Percentiles rank a stretch among this genome's conserved stretches.
These are phyloP conservation scores for Tauraco hartlaubi DNA, from an alignment of 2,797 vertebrate genomes.

Conservation along the genomic window DNA sequence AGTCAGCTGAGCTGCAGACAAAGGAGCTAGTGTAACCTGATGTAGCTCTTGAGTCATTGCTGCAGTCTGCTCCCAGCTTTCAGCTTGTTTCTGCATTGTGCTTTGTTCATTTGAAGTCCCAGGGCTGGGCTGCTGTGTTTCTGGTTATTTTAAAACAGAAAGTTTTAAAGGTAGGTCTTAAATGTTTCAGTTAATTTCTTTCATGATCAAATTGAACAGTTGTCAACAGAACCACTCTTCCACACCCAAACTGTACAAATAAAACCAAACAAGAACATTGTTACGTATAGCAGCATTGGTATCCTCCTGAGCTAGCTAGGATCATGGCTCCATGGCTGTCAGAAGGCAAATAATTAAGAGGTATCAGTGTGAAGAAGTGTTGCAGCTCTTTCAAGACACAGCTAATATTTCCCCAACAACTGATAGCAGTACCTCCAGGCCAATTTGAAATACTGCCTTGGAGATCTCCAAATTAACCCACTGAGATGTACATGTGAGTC, in stretches of 20 bases:
- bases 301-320: background rate
- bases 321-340: background rate
- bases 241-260: background rate
- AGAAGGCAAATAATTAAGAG: background rate
- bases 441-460: background rate
- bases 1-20: constrained; percentile 12
- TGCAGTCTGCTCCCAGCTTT: constrained; percentile 43
- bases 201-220: background rate
- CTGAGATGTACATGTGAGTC: background rate
- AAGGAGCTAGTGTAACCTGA: constrained; percentile 11
- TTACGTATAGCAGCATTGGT: background rate
- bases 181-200: background rate
- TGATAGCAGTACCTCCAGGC: background rate
- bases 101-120: constrained; percentile 43
- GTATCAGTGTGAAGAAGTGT: background rate
- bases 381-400: background rate
- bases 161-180: background rate
- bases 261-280: background rate
- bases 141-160: constrained; percentile 42
- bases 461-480: background rate
- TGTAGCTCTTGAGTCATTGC: background rate
- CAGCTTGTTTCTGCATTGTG: constrained; percentile 6
- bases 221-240: background rate
- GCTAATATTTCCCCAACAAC: background rate
- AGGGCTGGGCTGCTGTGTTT: constrained; percentile 21